Evolutionary conservation across 2,797 vertebrate species (phyloP).

Genomic region (Ficedula albicollis): DNA sequence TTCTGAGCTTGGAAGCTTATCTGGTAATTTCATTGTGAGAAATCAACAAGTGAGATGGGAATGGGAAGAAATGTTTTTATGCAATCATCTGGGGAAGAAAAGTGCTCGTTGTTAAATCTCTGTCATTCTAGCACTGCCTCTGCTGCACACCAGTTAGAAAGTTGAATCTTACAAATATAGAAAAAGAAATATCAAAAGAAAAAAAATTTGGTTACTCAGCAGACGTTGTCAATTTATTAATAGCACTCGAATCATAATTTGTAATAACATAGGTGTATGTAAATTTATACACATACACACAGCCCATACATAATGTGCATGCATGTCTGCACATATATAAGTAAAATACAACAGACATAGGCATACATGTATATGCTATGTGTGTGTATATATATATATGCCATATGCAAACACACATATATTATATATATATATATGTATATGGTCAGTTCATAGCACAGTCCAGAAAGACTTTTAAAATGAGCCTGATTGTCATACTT

Average conservation of each 20-base stretch:
- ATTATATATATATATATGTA: conserved; percentile 41
- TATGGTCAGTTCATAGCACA: conserved; percentile 56
- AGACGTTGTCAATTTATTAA: conserved; percentile 72
- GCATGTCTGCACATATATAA: conserved; percentile 77
- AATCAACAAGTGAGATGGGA: conserved; percentile 38
- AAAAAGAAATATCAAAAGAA: conserved; percentile 58
- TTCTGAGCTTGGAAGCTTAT: conserved; percentile 11
- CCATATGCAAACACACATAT: conserved; percentile 65
- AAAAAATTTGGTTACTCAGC: conserved; percentile 71
- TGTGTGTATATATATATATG: conserved; percentile 68
- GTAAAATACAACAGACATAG: conserved; percentile 76
- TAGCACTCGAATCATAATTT: conserved; percentile 67
- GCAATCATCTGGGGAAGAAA: conserved; percentile 23
- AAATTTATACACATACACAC: conserved; percentile 78
- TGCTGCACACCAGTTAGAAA: conserved; percentile 49
- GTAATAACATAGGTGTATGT: conserved; percentile 67
- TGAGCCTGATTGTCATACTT: conserved; percentile 70
- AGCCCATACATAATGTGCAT: conserved; percentile 66
- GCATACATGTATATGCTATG: conserved; percentile 73
- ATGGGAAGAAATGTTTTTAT: conserved; percentile 46
- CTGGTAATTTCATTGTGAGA: conserved; percentile 36
- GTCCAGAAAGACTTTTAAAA: conserved; percentile 60
- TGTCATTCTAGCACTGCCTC: conserved; percentile 51
- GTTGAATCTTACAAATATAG: conserved; percentile 33
- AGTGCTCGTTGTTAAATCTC: conserved; percentile 22